Percentiles rank a stretch among this genome's conserved stretches.
These are phyloP conservation scores for Gastrophryne carolinensis DNA, from an alignment of 2,797 vertebrate species.

Conservation along the genomic window DNA sequence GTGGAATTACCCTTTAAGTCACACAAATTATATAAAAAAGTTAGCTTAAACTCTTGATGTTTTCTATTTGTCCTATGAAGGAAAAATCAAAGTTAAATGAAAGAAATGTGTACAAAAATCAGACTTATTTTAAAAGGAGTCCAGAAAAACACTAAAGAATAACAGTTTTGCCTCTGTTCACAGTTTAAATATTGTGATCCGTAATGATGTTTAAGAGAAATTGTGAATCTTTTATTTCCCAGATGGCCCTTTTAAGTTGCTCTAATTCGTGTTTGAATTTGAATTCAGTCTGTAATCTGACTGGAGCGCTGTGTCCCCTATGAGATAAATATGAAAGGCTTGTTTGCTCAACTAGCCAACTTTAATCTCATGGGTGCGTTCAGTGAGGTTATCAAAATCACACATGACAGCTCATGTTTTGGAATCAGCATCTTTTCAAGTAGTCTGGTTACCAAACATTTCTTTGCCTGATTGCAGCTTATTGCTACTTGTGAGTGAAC, in stretches of 20 bases:
- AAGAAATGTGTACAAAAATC: not conserved
- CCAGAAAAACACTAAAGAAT: conserved; percentile 7
- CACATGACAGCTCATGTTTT: conserved; percentile 31
- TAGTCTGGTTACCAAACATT: not conserved
- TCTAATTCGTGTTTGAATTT: conserved; percentile 28
- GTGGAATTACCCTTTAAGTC: no score
- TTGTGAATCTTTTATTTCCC: conserved; percentile 46
- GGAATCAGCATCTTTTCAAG: conserved; percentile 24
- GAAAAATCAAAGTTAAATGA: not conserved
- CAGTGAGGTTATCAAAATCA: conserved; percentile 27
- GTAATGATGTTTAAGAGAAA: conserved; percentile 45
- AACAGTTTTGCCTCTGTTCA: conserved; percentile 12
- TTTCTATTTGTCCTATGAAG: not conserved
- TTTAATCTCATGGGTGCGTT: conserved; percentile 33
- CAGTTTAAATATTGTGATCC: conserved; percentile 41
- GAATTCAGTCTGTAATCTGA: conserved; percentile 43
- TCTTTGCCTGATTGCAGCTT: not conserved
- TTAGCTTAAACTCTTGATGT: conserved; percentile 23
- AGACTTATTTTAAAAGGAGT: conserved; percentile 25
- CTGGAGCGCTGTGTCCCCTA: conserved; percentile 20
- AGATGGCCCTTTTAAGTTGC: conserved; percentile 29
- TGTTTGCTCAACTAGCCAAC: conserved; percentile 32
- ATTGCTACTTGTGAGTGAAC: conserved; percentile 2
- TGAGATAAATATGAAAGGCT: conserved; percentile 40
- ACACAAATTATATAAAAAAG: conserved; percentile 13